These are phyloP conservation scores for Pemphigus obesinymphae DNA, from an alignment of 1,140 invertebrate species.

Conservation along the genomic window DNA sequence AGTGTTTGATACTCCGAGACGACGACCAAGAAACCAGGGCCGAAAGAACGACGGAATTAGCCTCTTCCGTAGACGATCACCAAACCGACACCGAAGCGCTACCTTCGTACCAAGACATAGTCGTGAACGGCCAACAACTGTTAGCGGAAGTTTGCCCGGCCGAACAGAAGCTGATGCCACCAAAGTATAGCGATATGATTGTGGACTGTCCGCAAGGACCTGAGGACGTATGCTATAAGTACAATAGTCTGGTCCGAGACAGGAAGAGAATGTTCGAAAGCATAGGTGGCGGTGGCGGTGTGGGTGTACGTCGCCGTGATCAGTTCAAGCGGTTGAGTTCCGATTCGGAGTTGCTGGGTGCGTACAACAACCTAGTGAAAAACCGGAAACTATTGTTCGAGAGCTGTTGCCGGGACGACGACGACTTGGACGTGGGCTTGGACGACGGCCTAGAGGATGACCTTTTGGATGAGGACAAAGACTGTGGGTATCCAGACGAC, in stretches of 20 bases:
- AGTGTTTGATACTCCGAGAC: not conserved
- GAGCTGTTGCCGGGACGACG: not conserved
- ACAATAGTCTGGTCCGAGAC: conserved; percentile 43
- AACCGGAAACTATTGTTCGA: conserved; percentile 45
- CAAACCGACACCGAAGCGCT: not conserved
- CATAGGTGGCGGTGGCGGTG: not conserved
- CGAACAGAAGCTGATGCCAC: not conserved
- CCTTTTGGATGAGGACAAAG: conserved; percentile 1
- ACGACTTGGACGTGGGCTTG: not conserved
- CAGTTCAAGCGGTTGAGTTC: conserved; percentile 10
- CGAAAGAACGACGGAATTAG: not conserved
- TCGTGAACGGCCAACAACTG: not conserved
- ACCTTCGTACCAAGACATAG: not conserved
- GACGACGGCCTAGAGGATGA: not conserved
- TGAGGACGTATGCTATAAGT: conserved; percentile 31
- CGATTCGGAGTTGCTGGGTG: not conserved
- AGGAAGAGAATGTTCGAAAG: conserved; percentile 44
- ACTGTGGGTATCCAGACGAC: conserved; percentile 44
- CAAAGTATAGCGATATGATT: conserved; percentile 18
- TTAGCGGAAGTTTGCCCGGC: not conserved
- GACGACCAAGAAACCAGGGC: not conserved
- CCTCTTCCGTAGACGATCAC: too few species aligned
- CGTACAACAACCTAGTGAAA: conserved; percentile 42
- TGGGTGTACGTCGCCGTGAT: not conserved
- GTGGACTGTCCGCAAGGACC: conserved; percentile 18